Evolutionary conservation across 1,140 invertebrate genomes (phyloP).

Genomic region (Laupala kohalensis): DNA sequence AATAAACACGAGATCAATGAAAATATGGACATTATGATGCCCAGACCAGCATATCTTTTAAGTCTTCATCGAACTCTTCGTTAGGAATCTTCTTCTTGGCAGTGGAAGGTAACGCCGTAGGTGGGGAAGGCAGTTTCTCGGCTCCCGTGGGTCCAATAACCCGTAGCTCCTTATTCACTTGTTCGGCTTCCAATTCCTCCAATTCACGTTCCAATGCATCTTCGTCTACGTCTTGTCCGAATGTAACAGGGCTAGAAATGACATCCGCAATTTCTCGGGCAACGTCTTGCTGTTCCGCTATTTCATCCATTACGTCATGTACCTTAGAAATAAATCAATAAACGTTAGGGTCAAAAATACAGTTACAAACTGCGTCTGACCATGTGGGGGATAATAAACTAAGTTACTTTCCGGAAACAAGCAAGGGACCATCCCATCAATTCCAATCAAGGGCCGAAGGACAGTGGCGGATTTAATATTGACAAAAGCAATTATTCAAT

Average conservation of each 20-base stretch:
- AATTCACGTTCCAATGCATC: constrained; percentile 69
- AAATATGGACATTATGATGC: neutral
- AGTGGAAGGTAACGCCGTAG: constrained; percentile 39
- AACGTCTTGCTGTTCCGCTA: constrained; percentile 97
- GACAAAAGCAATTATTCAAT: no score
- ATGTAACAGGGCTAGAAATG: constrained; percentile 94
- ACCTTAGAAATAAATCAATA: constrained; percentile 91
- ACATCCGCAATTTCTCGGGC: constrained; percentile 97
- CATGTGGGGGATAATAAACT: no score
- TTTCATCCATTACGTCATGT: constrained; percentile 99
- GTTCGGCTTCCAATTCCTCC: constrained; percentile 72
- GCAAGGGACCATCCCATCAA: no score
- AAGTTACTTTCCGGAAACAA: no score
- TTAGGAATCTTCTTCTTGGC: constrained; percentile 35
- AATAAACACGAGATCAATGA: no score
- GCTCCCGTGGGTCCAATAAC: constrained; percentile 37
- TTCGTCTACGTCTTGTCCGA: constrained; percentile 86
- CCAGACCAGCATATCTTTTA: neutral
- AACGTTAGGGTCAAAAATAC: constrained; percentile 15
- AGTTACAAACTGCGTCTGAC: no score
- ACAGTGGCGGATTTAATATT: no score
- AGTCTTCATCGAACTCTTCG: neutral
- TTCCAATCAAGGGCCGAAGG: no score
- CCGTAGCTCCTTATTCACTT: constrained; percentile 64
- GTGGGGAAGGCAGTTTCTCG: constrained; percentile 54